These are phyloP conservation scores for Therioaphis trifolii DNA, from an alignment of 2,888 invertebrate species.

Conservation along the genomic window DNA sequence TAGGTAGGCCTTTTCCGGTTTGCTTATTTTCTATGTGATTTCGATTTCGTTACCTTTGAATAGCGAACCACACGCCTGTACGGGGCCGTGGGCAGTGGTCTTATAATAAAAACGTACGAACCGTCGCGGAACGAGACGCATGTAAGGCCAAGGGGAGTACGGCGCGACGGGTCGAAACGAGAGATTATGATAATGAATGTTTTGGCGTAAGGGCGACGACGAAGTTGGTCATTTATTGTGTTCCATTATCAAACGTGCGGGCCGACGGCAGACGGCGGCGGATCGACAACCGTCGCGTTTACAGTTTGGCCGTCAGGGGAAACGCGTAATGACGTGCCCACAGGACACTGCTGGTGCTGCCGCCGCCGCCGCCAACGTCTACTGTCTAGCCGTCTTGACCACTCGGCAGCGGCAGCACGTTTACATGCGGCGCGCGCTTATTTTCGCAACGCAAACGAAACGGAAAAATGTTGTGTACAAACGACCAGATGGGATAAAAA, in stretches of 20 bases:
- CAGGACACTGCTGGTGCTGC: not conserved
- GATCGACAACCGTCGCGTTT: conserved; percentile 38
- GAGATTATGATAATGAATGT: conserved; percentile 21
- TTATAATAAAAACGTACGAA: not conserved
- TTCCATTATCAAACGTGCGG: conserved; percentile 36
- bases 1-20: not conserved
- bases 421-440: not conserved
- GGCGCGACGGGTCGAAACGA: conserved; percentile 10
- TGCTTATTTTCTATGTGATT: no score
- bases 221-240: not conserved
- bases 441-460: not conserved
- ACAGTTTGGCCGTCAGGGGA: conserved; percentile 57
- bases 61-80: not conserved
- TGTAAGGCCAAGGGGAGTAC: not conserved
- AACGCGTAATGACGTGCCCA: conserved; percentile 40
- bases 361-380: not conserved
- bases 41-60: conserved; percentile 21
- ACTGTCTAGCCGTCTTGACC: not conserved
- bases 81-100: not conserved
- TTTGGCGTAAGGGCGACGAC: conserved; percentile 36
- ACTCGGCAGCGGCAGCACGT: not conserved
- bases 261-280: conserved; percentile 3
- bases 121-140: conserved; percentile 18
- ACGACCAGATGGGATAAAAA: not conserved
- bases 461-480: not conserved